Evolutionary conservation across 2,888 invertebrate genomes (phyloP).

Genomic region (Phlogophora meticulosa): DNA sequence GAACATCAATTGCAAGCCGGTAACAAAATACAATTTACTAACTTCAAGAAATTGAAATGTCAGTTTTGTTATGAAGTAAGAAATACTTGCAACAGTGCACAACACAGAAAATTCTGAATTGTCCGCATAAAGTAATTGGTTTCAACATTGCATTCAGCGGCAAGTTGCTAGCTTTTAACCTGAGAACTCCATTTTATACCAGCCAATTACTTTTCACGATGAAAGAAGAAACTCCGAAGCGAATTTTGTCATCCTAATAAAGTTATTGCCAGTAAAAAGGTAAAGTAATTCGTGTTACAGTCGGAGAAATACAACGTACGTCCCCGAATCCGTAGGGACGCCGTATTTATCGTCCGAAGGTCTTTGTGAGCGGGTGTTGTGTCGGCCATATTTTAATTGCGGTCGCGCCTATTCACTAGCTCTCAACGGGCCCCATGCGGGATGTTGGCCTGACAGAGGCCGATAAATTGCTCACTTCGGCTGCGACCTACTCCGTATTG

Average conservation of each 20-base stretch:
- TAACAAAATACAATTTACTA: slow-evolving; percentile 8
- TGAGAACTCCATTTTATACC: slow-evolving; percentile 28
- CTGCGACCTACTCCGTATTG: slow-evolving; percentile 50
- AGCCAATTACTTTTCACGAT: slow-evolving; percentile 52
- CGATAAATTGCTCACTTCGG: slow-evolving; percentile 65
- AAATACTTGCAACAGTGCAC: slow-evolving; percentile 24
- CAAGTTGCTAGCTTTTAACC: slow-evolving; percentile 37
- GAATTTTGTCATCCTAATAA: slow-evolving; percentile 54
- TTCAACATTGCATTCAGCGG: slow-evolving; percentile 17
- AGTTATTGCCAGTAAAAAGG: slow-evolving; percentile 54
- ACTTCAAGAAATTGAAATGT: slow-evolving; percentile 34
- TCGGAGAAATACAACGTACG: slow-evolving; percentile 48
- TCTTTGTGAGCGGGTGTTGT: slow-evolving; percentile 50
- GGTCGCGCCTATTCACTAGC: slow-evolving; percentile 61
- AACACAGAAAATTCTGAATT: slow-evolving; percentile 27
- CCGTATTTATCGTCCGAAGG: slow-evolving; percentile 55
- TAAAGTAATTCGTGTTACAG: slow-evolving; percentile 49
- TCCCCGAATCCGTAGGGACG: slow-evolving; percentile 37
- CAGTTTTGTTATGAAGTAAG: slow-evolving; percentile 18
- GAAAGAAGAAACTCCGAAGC: slow-evolving; percentile 37
- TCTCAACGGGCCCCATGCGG: slow-evolving; percentile 62
- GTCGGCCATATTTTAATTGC: slow-evolving; percentile 66
- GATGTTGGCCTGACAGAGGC: slow-evolving; percentile 55
- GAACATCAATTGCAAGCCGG: neutral
- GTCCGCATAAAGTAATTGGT: slow-evolving; percentile 44